These are phyloP conservation scores for Gallinago media DNA, from an alignment of 2,113 vertebrate species.

Conservation along the genomic window DNA sequence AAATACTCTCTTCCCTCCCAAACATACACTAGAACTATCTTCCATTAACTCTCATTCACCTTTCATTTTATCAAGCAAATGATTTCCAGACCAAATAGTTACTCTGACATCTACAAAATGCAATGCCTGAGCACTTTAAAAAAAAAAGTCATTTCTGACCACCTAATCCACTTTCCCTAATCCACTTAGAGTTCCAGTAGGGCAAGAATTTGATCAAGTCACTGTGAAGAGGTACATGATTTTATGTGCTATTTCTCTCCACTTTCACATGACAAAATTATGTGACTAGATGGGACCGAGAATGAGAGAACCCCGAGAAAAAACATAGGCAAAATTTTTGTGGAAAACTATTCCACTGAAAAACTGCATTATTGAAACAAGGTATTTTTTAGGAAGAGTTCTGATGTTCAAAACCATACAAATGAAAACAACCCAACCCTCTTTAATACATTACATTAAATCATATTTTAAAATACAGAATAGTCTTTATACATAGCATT, in stretches of 20 bases:
- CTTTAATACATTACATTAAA: too few relatives aligned
- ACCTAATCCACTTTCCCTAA: slow-evolving; percentile 40
- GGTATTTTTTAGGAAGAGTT: not conserved
- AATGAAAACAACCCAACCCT: not conserved
- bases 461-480: too few relatives aligned
- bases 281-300: not conserved
- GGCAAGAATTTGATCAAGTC: not conserved
- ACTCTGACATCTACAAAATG: not conserved
- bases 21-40: not conserved
- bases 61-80: slow-evolving; percentile 3
- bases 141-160: slow-evolving; percentile 8
- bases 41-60: not conserved
- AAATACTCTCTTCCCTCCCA: not conserved
- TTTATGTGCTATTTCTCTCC: not conserved
- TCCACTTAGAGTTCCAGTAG: not conserved
- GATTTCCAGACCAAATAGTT: not conserved
- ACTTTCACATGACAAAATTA: not conserved
- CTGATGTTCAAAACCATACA: not conserved
- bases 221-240: not conserved
- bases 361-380: not conserved
- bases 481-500: too few relatives aligned
- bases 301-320: not conserved
- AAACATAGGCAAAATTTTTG: not conserved
- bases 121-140: not conserved
- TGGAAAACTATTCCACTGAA: not conserved